Evolutionary conservation across 1,140 invertebrate species (phyloP).

Genomic region (Sarcophaga peregrina): DNA sequence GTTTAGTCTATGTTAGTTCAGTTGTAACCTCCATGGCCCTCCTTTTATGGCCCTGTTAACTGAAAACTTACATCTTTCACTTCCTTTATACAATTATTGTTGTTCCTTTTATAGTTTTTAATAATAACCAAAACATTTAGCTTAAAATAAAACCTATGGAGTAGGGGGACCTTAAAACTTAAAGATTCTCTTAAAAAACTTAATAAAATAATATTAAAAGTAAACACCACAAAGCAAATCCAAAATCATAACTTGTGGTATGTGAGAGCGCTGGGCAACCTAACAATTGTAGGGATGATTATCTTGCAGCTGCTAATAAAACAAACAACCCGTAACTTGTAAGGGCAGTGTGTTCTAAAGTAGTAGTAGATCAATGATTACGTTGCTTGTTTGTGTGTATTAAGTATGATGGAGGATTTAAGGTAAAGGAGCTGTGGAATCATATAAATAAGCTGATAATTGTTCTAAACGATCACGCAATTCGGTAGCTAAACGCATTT

Average conservation of each 20-base stretch:
- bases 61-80: not conserved
- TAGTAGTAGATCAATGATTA: not conserved
- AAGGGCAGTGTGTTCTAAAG: not conserved
- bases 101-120: not conserved
- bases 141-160: not conserved
- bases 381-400: not conserved
- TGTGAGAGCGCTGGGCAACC: not conserved
- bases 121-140: not conserved
- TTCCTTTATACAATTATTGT: constrained; percentile 1
- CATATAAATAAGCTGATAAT: constrained; percentile 60
- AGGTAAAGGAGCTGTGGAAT: not conserved
- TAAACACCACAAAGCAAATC: not conserved
- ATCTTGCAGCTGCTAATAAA: no score
- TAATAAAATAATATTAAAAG: not conserved
- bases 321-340: not conserved
- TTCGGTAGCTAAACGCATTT: constrained; percentile 64
- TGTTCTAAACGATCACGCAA: constrained; percentile 69
- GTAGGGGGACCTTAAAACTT: not conserved
- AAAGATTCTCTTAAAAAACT: constrained; percentile 21
- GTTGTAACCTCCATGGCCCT: not conserved
- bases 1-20: not conserved
- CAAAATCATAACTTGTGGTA: not conserved
- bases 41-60: constrained; percentile 7
- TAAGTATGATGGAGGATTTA: not conserved
- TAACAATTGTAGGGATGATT: not conserved